These are phyloP conservation scores for Plodia interpunctella DNA, from an alignment of 1,140 invertebrate species.

Conservation along the genomic window DNA sequence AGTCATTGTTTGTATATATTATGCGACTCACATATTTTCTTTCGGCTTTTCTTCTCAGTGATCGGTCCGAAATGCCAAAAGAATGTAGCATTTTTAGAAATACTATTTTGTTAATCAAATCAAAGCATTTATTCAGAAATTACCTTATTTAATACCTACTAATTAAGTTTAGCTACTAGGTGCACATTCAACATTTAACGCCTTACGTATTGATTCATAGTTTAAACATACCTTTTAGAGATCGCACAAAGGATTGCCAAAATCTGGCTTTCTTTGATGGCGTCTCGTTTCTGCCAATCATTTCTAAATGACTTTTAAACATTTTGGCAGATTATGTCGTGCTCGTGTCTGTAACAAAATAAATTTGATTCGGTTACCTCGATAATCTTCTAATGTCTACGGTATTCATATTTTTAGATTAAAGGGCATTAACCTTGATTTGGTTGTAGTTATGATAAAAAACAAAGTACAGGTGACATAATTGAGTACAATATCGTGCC, in stretches of 20 bases:
- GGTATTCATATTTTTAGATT: neutral
- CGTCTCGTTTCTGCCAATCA: constrained; percentile 94
- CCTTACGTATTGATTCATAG: no score
- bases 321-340: constrained; percentile 85
- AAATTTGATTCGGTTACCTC: neutral
- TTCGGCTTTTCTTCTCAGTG: no score
- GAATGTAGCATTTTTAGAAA: no score
- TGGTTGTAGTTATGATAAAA: constrained; percentile 22
- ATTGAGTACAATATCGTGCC: constrained; percentile 57
- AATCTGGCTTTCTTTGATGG: constrained; percentile 94
- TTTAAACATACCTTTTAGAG: constrained; percentile 86
- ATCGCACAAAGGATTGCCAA: constrained; percentile 94
- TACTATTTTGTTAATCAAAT: no score
- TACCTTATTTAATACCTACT: no score
- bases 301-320: constrained; percentile 93
- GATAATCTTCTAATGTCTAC: neutral
- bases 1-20: no score
- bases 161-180: no score
- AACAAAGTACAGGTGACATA: constrained; percentile 57
- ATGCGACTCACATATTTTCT: no score
- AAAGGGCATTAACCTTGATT: constrained; percentile 32
- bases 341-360: constrained; percentile 83
- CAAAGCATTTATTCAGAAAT: no score
- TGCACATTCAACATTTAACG: no score
- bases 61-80: no score